Evolutionary conservation across 2,888 invertebrate genomes (phyloP).

Genomic region (Pediacus dermestoides): DNA sequence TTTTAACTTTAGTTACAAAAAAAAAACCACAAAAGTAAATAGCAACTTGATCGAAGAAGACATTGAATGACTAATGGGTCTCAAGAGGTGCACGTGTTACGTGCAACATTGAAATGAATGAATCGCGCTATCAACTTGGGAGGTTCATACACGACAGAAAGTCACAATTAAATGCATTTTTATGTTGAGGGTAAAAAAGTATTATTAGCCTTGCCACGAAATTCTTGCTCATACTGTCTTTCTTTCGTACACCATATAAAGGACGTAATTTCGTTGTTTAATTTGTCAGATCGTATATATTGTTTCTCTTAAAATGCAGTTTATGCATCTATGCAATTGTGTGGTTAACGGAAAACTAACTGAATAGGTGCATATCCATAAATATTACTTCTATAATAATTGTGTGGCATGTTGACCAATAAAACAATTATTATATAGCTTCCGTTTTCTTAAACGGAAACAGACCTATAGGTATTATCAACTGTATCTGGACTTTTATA

Average conservation of each 20-base stretch:
- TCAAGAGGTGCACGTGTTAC: constrained; percentile 7
- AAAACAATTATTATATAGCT: too few species aligned
- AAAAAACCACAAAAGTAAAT: neutral
- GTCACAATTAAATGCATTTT: constrained; percentile 2
- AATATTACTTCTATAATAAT: too few species aligned
- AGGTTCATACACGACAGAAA: constrained; percentile 4
- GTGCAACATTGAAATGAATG: constrained; percentile 9
- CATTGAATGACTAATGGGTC: constrained; percentile 12
- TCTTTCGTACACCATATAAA: constrained; percentile 1
- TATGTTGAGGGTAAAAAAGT: neutral
- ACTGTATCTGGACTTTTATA: too few species aligned
- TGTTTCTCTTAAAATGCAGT: too few species aligned
- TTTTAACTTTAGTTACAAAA: too few species aligned
- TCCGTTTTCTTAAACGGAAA: too few species aligned
- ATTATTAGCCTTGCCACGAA: neutral
- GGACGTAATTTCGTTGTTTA: neutral
- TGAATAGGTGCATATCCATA: too few species aligned
- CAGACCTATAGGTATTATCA: too few species aligned
- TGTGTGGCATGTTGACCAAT: too few species aligned
- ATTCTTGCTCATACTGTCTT: neutral
- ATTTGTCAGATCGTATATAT: too few species aligned
- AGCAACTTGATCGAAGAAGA: constrained; percentile 8
- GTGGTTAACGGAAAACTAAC: too few species aligned
- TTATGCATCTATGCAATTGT: too few species aligned
- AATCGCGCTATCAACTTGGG: constrained; percentile 5